Evolutionary conservation across 2,113 vertebrate species (phyloP).

Genomic region (Scolopax mira): DNA sequence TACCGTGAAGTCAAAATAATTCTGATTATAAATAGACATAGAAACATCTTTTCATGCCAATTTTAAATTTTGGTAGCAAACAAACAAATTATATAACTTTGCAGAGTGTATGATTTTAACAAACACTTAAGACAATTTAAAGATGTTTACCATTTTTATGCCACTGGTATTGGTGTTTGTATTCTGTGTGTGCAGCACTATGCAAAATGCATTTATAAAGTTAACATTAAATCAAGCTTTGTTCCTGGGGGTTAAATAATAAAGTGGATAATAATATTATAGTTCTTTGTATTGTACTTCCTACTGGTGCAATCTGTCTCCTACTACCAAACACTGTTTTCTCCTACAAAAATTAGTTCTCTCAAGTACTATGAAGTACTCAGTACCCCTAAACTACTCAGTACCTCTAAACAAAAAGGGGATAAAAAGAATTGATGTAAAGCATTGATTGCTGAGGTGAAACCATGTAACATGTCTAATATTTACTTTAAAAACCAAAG

Average conservation of each 20-base stretch:
- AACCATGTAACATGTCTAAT: fast-evolving
- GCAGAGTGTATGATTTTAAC: background rate
- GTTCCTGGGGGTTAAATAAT: background rate
- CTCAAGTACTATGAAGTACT: background rate
- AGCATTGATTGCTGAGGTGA: background rate
- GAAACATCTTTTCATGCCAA: background rate
- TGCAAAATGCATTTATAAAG: background rate
- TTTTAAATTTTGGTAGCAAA: background rate
- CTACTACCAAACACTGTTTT: background rate
- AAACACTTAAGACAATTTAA: background rate
- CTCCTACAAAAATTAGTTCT: background rate
- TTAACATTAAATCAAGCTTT: background rate
- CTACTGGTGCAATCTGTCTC: background rate
- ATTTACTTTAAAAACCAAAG: background rate
- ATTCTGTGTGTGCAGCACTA: background rate
- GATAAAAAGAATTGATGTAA: background rate
- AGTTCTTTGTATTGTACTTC: background rate
- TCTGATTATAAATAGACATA: background rate
- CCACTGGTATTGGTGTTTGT: background rate
- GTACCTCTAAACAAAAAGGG: background rate
- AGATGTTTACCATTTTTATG: background rate
- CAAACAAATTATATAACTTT: background rate
- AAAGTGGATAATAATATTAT: background rate
- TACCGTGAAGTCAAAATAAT: background rate
- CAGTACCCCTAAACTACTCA: background rate